Evolutionary conservation across 2,888 invertebrate species (phyloP), one percentile per base, ranked within the genome.

Genomic region (Tinea semifulvella): DNA sequence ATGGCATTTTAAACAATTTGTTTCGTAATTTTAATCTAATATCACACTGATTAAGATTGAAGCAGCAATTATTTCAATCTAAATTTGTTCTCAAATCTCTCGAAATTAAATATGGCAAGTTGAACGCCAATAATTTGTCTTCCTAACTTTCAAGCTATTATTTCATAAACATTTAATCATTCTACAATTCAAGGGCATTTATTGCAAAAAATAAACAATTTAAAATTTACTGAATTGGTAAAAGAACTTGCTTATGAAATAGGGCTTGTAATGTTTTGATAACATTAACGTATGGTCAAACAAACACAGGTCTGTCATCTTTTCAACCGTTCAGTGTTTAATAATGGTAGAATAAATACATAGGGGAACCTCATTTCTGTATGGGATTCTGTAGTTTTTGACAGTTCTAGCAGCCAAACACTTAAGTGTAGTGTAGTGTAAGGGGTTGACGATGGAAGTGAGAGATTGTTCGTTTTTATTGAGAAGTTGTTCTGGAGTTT

Each of bases 341-440:
- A 79, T 75, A 42, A 82, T 63, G 2, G 74, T 73, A 2, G 71
- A 59, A 52, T 85, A 80, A 16, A 86, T 61, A 49, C 82, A 80
- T 44, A 68, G 68, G 1, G 86, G 86, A 18, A 86, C 76, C 3
- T 71, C 66, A 46, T 83, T 81, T 46, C 80, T 74, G 66, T 88
- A 89, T 1, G 86, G 85, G 46, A 89, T 85, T 53, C 83, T 76
- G 66, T 88, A 86, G 65, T 86, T 85, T 62, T 86, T 87, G 46
- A 97, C 89, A 3, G 88, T 88, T 52, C 89, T 84, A 8, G 96
- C 94, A 10, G 96, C 92, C 47, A 94, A 84, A 67, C 96, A 97
- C 59, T 91, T 88, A 53, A 97, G 85, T 48, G 88, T 87, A 38
- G 91, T 89, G 68, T 91, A 91, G 51, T 87, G 86, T 40, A 93